These are phyloP conservation scores for Rhinoraja longicauda DNA, from an alignment of 2,797 vertebrate species.

Conservation along the genomic window DNA sequence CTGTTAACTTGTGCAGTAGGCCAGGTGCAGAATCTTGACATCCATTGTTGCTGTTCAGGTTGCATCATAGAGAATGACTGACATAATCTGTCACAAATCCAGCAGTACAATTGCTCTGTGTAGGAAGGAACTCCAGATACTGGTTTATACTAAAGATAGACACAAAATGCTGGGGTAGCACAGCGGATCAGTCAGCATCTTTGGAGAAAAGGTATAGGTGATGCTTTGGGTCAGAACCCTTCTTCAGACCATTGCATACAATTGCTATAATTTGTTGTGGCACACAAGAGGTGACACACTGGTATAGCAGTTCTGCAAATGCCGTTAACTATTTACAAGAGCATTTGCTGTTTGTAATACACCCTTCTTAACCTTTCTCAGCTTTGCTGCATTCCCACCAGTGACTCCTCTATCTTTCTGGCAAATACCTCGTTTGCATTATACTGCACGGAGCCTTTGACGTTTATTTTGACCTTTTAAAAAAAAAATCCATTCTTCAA, in stretches of 20 bases:
- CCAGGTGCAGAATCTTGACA: too few species aligned
- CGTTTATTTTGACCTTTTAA: background rate
- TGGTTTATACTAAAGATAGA: too few species aligned
- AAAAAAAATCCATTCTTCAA: background rate
- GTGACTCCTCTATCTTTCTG: background rate
- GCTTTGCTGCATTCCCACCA: background rate
- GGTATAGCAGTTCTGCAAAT: background rate
- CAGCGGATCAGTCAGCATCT: too few species aligned
- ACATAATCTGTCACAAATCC: background rate
- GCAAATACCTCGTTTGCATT: background rate
- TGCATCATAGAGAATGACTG: background rate
- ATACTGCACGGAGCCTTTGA: background rate
- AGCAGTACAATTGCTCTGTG: background rate
- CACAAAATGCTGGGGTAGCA: too few species aligned
- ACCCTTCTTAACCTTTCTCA: constrained; percentile 31
- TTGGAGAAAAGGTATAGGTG: too few species aligned
- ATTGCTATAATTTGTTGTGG: background rate
- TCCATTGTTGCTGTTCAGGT: too few species aligned
- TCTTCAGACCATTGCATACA: too few species aligned
- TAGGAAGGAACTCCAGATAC: too few species aligned
- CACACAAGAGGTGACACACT: background rate
- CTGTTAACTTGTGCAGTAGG: too few species aligned
- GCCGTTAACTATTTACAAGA: background rate
- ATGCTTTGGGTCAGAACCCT: too few species aligned
- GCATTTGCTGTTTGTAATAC: background rate